phyloP scores from a whole-genome alignment of 1,140 invertebrate genomes.

The Papilio polyxenes region DNA sequence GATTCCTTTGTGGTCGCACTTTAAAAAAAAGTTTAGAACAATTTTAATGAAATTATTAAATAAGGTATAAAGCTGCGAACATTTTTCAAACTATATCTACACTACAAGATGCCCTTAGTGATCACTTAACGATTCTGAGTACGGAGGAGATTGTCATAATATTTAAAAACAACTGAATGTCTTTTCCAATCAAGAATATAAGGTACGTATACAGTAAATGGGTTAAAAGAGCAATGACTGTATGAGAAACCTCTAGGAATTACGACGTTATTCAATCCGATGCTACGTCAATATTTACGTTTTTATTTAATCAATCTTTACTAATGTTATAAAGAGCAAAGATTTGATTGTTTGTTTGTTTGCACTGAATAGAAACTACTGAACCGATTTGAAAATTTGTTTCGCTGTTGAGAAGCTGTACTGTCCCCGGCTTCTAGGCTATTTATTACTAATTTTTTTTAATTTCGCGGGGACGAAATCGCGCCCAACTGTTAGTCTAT shows the following conservation, averaged over 20 bases:
- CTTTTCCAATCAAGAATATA: background rate
- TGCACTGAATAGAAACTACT: too few species aligned
- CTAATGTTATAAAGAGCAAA: background rate
- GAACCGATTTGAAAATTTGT: too few species aligned
- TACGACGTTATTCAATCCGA: background rate
- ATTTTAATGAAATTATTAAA: background rate
- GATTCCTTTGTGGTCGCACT: constrained; percentile 18
- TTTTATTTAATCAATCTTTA: background rate
- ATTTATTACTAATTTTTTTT: too few species aligned
- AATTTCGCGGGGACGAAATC: too few species aligned
- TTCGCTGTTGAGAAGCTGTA: too few species aligned
- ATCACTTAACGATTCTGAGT: background rate
- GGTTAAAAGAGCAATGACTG: background rate
- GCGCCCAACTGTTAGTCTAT: too few species aligned
- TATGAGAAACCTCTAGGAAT: background rate
- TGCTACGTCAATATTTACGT: background rate
- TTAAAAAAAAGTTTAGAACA: constrained; percentile 11
- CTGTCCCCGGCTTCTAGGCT: too few species aligned
- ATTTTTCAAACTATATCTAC: background rate
- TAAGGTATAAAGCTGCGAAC: background rate
- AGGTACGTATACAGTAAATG: background rate
- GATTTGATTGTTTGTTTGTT: too few species aligned
- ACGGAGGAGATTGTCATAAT: too few species aligned
- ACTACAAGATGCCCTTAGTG: background rate
- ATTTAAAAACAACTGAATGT: background rate